These are phyloP conservation scores for Antheraea pernyi DNA, from an alignment of 1,140 invertebrate species.

Conservation along the genomic window DNA sequence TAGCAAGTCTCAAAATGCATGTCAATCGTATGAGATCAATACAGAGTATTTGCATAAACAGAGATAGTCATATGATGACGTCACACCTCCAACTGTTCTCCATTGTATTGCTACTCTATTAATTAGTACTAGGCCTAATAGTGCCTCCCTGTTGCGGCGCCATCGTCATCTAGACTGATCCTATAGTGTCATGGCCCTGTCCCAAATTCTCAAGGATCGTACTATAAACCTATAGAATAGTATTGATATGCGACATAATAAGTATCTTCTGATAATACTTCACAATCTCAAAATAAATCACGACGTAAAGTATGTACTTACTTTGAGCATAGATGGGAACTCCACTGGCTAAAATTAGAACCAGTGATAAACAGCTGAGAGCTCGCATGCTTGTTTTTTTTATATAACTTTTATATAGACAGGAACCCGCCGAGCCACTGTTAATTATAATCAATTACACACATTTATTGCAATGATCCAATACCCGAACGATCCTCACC, in stretches of 20 bases:
- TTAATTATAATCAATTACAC: neutral
- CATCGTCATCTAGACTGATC: neutral
- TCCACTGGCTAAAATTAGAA: slow-evolving; percentile 38
- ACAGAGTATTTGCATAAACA: neutral
- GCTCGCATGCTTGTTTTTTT: slow-evolving; percentile 7
- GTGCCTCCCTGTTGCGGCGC: too few species aligned
- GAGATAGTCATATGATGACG: neutral
- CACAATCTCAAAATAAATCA: neutral
- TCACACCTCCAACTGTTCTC: neutral
- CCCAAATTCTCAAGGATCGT: slow-evolving; percentile 4
- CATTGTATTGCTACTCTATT: neutral
- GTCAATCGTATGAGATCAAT: neutral
- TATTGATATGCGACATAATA: neutral
- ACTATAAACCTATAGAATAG: neutral
- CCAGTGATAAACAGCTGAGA: slow-evolving; percentile 17
- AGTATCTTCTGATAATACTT: neutral
- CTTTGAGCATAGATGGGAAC: slow-evolving; percentile 32
- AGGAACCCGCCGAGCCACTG: neutral
- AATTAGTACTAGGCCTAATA: neutral
- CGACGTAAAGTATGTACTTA: slow-evolving; percentile 21
- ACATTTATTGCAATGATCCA: neutral
- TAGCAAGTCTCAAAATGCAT: too few species aligned
- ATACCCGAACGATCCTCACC: neutral
- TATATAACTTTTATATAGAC: neutral
- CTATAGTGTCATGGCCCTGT: neutral